phyloP scores from a whole-genome alignment of 2,797 vertebrate genomes.

The Micropoecilia bifurca region DNA sequence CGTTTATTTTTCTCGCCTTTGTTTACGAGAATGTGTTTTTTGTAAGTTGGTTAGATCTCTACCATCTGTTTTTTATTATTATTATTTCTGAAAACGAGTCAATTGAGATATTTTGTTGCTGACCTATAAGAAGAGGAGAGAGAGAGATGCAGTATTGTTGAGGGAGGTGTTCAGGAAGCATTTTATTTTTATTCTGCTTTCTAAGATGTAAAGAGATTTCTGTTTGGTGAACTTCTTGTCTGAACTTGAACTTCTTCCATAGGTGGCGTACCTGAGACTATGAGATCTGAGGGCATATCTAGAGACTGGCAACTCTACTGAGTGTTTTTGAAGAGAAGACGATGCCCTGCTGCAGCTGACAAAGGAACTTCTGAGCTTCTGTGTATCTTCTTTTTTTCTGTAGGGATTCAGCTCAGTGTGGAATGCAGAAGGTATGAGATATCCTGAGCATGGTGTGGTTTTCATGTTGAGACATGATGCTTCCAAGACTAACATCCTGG shows the following conservation, averaged over 20 bases:
- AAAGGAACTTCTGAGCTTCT: neutral
- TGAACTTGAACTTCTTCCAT: slow-evolving; percentile 20
- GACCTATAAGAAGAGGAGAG: slow-evolving; percentile 32
- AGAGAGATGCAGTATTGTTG: slow-evolving; percentile 31
- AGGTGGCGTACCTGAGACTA: slow-evolving; percentile 76
- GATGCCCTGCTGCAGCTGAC: neutral
- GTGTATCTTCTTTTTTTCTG: neutral
- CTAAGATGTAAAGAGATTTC: neutral
- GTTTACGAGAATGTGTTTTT: slow-evolving; percentile 59
- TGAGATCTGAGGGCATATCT: slow-evolving; percentile 47
- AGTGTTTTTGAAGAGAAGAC: neutral
- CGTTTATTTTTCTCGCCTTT: slow-evolving; percentile 54
- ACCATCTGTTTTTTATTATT: slow-evolving; percentile 49
- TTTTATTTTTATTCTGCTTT: slow-evolving; percentile 3
- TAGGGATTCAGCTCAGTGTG: neutral
- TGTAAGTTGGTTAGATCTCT: slow-evolving; percentile 65
- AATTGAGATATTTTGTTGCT: slow-evolving; percentile 60
- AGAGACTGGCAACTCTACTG: slow-evolving; percentile 1
- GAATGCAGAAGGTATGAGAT: neutral
- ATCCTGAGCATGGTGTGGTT: slow-evolving; percentile 8
- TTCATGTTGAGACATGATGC: neutral
- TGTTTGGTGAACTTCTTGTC: slow-evolving; percentile 21
- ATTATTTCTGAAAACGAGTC: slow-evolving; percentile 38
- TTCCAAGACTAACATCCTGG: neutral
- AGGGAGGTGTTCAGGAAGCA: slow-evolving; percentile 5